Base-by-base conservation (phyloP, 2,797 vertebrate genomes). In the Nyctibius grandis region DNA sequence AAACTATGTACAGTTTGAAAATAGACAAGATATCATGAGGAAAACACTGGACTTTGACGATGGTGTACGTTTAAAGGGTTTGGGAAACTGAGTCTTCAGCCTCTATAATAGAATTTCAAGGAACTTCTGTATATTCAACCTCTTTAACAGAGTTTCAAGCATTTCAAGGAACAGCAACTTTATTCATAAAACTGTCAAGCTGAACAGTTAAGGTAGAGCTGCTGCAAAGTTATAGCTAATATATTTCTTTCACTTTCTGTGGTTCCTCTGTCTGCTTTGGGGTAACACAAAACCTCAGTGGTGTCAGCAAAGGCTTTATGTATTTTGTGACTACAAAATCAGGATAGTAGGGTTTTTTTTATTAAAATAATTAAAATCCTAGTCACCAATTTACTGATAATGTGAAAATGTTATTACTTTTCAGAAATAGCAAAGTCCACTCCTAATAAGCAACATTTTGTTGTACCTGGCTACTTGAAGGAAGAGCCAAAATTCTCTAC, bases 41-140 rank as follows among this genome's bases (percentile, higher is more conserved):
- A 40, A 26, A 19, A 28, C 1, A 3, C 17, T 16, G 0, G 0
- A 7, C 18, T 72, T 91, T 69, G 60, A 50, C 12, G 34, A 18
- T 5, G 26, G 11, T 38, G 19, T 20, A n/a, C 16, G 25, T 84
- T 89, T 75, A 60, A 86, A 67, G 47, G 22, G 6, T 33, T 91
- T 75, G 64, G 51, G 26, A 70, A 85, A 74, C 14, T 10, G 28
- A 59, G 19, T 18, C 22, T 94, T 94, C n/a, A 86, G 4, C 42
- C 9, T 92, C 34, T 48, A 7, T 28, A 89, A 42, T 1, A 56
- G 48, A 36, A 42, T 63, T 81, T 61, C 20, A 48, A 57, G 21
- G 34, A 83, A 36, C 25, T 29, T 90, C 17, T 53, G 7, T 45
- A 40, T 51, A 17, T 86, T 95, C 67, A 92, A 33, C 44, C 51